Conservation (phyloP, 2,797 vertebrate species). For the Merluccius polli region DNA sequence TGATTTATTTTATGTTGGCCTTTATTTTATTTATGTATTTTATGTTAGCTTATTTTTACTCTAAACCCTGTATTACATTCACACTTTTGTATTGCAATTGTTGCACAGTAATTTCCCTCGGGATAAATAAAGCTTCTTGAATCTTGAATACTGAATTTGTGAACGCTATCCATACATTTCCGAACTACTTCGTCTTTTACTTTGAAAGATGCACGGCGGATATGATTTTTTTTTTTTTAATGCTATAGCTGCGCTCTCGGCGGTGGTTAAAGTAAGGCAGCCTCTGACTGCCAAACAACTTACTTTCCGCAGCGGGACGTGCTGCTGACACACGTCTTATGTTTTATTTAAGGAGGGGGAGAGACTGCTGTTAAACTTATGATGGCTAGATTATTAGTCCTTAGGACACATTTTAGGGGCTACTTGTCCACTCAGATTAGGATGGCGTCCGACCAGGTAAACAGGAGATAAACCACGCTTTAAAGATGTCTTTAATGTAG, state of each 20-base stretch:
- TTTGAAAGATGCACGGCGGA: background rate
- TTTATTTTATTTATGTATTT: too few relatives aligned
- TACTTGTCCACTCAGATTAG: conserved; percentile 63
- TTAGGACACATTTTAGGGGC: conserved; percentile 48
- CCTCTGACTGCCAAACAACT: background rate
- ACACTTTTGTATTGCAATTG: too few relatives aligned
- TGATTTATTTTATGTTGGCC: too few relatives aligned
- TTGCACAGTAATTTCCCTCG: too few relatives aligned
- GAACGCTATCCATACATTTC: too few relatives aligned
- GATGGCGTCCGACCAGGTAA: conserved; percentile 75
- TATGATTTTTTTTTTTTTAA: background rate
- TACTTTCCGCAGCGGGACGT: conserved; percentile 44
- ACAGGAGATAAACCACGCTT: background rate
- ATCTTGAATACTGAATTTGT: too few relatives aligned
- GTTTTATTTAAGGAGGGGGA: too few relatives aligned
- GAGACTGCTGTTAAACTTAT: background rate
- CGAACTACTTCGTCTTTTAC: background rate
- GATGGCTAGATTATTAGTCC: conserved; percentile 64
- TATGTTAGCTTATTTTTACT: too few relatives aligned
- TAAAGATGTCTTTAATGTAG: background rate
- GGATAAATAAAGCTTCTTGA: too few relatives aligned
- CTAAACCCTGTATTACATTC: too few relatives aligned
- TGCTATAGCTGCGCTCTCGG: too few relatives aligned
- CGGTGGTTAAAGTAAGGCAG: background rate
- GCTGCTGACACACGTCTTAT: too few relatives aligned